Evolutionary conservation across 2,888 invertebrate species (phyloP).

Genomic region (Troides oblongomaculatus): DNA sequence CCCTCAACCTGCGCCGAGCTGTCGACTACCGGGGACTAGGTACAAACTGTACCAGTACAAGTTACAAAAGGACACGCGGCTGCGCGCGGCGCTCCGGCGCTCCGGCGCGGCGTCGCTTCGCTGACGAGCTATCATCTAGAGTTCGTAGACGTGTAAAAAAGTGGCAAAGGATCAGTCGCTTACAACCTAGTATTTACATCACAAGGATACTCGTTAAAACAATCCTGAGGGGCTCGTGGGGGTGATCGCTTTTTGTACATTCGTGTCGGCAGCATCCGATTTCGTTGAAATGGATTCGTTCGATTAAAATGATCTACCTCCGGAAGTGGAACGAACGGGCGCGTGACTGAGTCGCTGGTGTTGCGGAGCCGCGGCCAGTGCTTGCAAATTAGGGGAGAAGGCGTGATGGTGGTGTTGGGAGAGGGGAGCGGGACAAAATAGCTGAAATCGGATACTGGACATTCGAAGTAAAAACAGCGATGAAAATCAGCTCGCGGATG

Average conservation of each 20-base stretch:
- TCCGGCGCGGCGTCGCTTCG: slow-evolving; percentile 41
- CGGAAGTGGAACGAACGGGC: slow-evolving; percentile 2
- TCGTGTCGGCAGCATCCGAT: slow-evolving; percentile 33
- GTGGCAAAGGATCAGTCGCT: slow-evolving; percentile 77
- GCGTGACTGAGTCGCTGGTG: background rate
- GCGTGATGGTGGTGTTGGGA: too few relatives aligned
- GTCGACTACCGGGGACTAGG: slow-evolving; percentile 52
- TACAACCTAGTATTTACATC: slow-evolving; percentile 72
- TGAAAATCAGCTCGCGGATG: slow-evolving; percentile 22
- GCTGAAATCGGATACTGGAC: slow-evolving; percentile 32
- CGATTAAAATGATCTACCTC: slow-evolving; percentile 21
- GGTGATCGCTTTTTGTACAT: slow-evolving; percentile 34
- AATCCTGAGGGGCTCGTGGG: slow-evolving; percentile 26
- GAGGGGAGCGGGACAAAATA: background rate
- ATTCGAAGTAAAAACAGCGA: slow-evolving; percentile 27
- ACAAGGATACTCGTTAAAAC: slow-evolving; percentile 39
- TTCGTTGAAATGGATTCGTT: slow-evolving; percentile 23
- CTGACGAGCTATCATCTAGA: slow-evolving; percentile 49
- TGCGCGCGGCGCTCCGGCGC: too few relatives aligned
- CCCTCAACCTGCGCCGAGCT: slow-evolving; percentile 2
- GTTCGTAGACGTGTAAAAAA: slow-evolving; percentile 76
- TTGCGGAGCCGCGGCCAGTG: too few relatives aligned
- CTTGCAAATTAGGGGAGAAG: too few relatives aligned
- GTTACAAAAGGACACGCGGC: slow-evolving; percentile 33
- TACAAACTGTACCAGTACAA: slow-evolving; percentile 68